Conservation (phyloP, 2,888 invertebrate genomes). For the Siphonodentalium dalli region DNA sequence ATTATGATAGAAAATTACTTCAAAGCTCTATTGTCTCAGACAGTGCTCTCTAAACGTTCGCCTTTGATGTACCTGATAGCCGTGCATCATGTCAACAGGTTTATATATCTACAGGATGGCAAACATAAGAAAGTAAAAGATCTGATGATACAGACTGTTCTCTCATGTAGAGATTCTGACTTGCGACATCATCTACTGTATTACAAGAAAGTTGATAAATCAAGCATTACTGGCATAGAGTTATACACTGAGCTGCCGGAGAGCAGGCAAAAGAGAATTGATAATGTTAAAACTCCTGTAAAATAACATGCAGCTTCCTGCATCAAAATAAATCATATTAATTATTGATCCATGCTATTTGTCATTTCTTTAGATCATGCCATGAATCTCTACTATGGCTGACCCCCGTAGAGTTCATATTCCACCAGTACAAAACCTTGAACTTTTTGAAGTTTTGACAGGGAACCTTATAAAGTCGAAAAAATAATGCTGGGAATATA, state of each 20-base stretch:
- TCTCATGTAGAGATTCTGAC: slow-evolving; percentile 38
- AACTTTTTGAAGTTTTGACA: too few relatives aligned
- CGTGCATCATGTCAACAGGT: slow-evolving; percentile 62
- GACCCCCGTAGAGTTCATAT: too few relatives aligned
- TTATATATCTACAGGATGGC: slow-evolving; percentile 50
- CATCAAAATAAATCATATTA: too few relatives aligned
- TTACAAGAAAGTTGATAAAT: slow-evolving; percentile 44
- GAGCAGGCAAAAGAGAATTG: slow-evolving; percentile 34
- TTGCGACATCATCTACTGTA: slow-evolving; percentile 42
- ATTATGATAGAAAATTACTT: slow-evolving; percentile 78
- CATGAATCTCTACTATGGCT: too few relatives aligned
- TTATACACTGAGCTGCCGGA: slow-evolving; percentile 48
- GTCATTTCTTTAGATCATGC: too few relatives aligned
- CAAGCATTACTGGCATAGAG: slow-evolving; percentile 39
- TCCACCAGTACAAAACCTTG: too few relatives aligned
- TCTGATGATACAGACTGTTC: slow-evolving; percentile 34
- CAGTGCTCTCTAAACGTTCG: slow-evolving; percentile 44
- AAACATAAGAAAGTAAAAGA: slow-evolving; percentile 35
- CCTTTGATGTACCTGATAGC: slow-evolving; percentile 61
- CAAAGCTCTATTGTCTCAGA: slow-evolving; percentile 46
- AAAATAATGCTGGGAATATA: too few relatives aligned
- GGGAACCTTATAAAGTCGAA: too few relatives aligned
- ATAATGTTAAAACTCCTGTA: slow-evolving; percentile 7
- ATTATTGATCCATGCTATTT: too few relatives aligned
- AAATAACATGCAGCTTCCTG: too few relatives aligned